Evolutionary conservation across 2,888 invertebrate genomes (phyloP), one percentile per base, ranked within the genome.

Genomic region (Elegia similella): DNA sequence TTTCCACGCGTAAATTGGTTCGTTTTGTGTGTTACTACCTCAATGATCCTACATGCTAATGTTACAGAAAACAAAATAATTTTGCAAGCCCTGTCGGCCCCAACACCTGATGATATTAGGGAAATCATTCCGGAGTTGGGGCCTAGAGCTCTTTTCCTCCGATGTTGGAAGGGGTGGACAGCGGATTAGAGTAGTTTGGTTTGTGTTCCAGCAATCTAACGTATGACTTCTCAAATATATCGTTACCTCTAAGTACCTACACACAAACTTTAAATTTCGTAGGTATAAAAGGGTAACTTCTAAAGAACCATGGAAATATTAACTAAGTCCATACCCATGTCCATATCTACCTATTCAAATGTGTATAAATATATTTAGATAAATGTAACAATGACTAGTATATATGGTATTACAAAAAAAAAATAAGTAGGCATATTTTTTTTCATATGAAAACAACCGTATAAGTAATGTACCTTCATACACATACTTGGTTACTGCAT

Each of bases 111-210:
- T 8, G 42, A n/a, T n/a, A 42, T 42, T 42, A 42, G n/a, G n/a
- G 42, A 42, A 42, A 42, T 42, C n/a, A 42, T 42, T 42, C 42
- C 42, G 42, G n/a, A 42, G n/a, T 42, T 42, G 42, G 42, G 42
- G n/a, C 42, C 42, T n/a, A 42, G 42, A 42, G 42, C 42, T n/a
- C 42, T 42, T n/a, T 42, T 42, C 42, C n/a, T 42, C n/a, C n/a
- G 42, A 0, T 42, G 42, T n/a, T 42, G 42, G 42, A 42, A 42
- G n/a, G 6, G 1, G 42, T 42, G 42, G 42, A 42, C n/a, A 42
- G 42, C 42, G 42, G 42, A 42, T 10, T 42, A n/a, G 5, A 42
- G 42, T 42, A 42, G 32, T 42, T 5, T 2, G n/a, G 42, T 42
- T 12, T 10, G 42, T 12, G n/a, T n/a, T 42, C n/a, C 5, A 42